Conservation (phyloP, 2,113 vertebrate genomes). For the Centropus bengalensis region DNA sequence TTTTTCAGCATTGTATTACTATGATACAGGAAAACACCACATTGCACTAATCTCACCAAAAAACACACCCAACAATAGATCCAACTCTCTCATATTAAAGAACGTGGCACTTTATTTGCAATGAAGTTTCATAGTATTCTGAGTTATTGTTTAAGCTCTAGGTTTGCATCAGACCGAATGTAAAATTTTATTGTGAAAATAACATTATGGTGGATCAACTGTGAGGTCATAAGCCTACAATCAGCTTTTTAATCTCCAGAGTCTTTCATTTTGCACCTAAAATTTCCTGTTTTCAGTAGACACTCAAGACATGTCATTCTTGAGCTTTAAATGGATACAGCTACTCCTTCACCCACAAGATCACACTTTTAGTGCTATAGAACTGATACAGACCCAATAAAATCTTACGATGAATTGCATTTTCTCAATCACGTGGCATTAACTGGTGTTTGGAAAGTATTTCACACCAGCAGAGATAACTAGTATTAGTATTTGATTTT, state of each 20-base stretch:
- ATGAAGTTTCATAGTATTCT: background rate
- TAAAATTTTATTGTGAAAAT: background rate
- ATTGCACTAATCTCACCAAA: background rate
- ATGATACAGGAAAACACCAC: background rate
- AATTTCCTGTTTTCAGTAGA: background rate
- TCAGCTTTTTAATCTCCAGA: background rate
- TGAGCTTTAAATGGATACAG: background rate
- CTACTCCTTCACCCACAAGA: background rate
- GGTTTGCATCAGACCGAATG: rapidly evolving
- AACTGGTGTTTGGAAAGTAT: background rate
- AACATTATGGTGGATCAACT: background rate
- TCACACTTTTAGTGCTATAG: background rate
- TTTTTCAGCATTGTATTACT: background rate
- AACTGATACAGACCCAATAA: background rate
- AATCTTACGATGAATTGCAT: background rate
- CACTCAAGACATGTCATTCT: rapidly evolving
- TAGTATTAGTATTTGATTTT: background rate
- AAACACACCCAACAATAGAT: background rate
- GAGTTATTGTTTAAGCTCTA: background rate
- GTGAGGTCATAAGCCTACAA: background rate
- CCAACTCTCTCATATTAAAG: background rate
- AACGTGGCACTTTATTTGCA: background rate
- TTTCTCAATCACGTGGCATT: background rate
- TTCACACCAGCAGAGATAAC: background rate
- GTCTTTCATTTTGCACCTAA: background rate